phyloP scores from a whole-genome alignment of 2,888 invertebrate genomes.

The Zaprionus obscuricornis region DNA sequence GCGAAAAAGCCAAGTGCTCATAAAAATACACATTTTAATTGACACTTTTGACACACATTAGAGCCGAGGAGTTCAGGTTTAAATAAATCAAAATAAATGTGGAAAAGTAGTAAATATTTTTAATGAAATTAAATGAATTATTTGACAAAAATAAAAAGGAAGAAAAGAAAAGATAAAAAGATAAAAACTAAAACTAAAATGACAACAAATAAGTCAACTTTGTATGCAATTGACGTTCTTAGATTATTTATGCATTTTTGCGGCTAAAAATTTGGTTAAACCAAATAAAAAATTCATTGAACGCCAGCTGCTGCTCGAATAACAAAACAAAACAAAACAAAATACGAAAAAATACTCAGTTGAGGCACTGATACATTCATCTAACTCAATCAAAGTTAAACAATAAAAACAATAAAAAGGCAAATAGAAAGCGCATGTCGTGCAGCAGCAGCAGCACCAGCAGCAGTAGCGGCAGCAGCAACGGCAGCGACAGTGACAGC shows the following conservation, averaged over 20 bases:
- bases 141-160: no score
- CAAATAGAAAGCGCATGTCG: slow-evolving; percentile 77
- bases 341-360: slow-evolving; percentile 32
- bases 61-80: slow-evolving; percentile 5
- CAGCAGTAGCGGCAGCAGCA: slow-evolving; percentile 22
- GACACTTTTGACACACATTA: slow-evolving; percentile 51
- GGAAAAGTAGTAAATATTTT: slow-evolving; percentile 8
- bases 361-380: slow-evolving; percentile 60
- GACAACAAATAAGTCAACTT: slow-evolving; percentile 24
- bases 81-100: slow-evolving; percentile 1
- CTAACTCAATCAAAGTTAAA: slow-evolving; percentile 71
- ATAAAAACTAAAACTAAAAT: slow-evolving; percentile 7
- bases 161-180: no score
- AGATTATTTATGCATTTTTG: slow-evolving; percentile 62
- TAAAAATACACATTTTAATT: slow-evolving; percentile 42
- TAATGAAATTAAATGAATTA: slow-evolving; percentile 15
- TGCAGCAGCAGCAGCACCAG: no score
- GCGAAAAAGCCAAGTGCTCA: slow-evolving; percentile 48
- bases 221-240: slow-evolving; percentile 51
- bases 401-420: slow-evolving; percentile 69
- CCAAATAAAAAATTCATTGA: slow-evolving; percentile 60
- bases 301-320: slow-evolving; percentile 42
- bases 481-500: slow-evolving; percentile 16
- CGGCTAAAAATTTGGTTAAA: slow-evolving; percentile 34
- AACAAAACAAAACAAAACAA: not conserved